Evolutionary conservation across 2,888 invertebrate species (phyloP).

Genomic region (Acanthosepion esculentum): DNA sequence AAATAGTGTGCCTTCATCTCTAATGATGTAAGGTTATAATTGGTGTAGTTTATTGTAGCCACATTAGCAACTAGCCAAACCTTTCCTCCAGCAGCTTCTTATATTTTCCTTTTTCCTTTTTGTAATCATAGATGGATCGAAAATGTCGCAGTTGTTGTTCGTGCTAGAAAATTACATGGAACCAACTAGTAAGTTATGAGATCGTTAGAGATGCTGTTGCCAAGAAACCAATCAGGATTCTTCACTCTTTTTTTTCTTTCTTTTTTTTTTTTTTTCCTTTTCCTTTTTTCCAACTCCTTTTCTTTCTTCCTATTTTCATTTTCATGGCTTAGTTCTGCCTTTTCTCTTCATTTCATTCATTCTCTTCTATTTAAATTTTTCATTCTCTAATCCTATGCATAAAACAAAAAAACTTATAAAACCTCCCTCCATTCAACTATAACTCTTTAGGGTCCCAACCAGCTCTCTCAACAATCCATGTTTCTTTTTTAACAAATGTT

Average conservation of each 20-base stretch:
- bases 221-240: background rate
- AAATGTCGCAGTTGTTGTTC: constrained; percentile 33
- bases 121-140: constrained; percentile 23
- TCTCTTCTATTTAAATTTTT: background rate
- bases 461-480: constrained; percentile 53
- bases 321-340: background rate
- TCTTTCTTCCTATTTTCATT: background rate
- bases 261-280: too few species aligned
- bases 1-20: background rate
- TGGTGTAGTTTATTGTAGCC: too few species aligned
- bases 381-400: background rate
- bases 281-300: too few species aligned
- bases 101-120: constrained; percentile 22
- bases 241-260: background rate
- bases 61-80: background rate
- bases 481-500: background rate
- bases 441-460: constrained; percentile 55
- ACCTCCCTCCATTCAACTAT: constrained; percentile 51
- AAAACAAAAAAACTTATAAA: background rate
- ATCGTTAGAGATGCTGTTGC: constrained; percentile 43
- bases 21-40: background rate
- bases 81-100: background rate
- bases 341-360: background rate
- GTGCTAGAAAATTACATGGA: background rate
- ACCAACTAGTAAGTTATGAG: background rate